Evolutionary conservation across 2,888 invertebrate species (phyloP).

Genomic region (Aphodius granarius): DNA sequence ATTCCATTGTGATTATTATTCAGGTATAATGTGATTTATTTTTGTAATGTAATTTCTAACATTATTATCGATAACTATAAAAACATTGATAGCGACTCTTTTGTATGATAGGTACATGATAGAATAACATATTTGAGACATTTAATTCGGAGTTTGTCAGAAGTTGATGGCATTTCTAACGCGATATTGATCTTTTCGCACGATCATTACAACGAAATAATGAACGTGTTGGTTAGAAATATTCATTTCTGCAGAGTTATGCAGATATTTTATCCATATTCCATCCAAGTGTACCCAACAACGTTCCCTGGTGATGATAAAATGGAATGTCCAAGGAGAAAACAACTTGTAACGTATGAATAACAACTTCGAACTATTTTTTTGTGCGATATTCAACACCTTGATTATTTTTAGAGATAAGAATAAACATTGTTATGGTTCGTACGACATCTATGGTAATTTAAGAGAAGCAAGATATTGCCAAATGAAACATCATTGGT

Average conservation of each 20-base stretch:
- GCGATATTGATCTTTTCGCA: neutral
- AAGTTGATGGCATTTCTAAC: neutral
- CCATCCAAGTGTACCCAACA: neutral
- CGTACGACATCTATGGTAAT: conserved; percentile 61
- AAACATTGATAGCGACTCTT: neutral
- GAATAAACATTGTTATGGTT: neutral
- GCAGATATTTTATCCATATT: neutral
- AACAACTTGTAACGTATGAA: neutral
- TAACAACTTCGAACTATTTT: too few species aligned
- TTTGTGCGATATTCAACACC: too few species aligned
- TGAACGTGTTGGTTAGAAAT: neutral
- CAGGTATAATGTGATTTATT: neutral
- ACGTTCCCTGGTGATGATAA: neutral
- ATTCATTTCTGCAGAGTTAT: neutral
- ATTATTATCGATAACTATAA: too few species aligned
- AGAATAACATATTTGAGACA: neutral
- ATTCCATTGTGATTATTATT: neutral
- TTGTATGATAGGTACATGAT: neutral
- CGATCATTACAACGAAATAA: neutral
- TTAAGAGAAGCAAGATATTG: conserved; percentile 62
- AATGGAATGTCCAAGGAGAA: neutral
- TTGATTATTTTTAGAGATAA: neutral
- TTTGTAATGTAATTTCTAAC: neutral
- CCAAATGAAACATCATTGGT: conserved; percentile 69
- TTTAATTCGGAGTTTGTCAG: neutral